Conservation (phyloP, 2,113 vertebrate species). For the Cranoglanis bouderius region DNA sequence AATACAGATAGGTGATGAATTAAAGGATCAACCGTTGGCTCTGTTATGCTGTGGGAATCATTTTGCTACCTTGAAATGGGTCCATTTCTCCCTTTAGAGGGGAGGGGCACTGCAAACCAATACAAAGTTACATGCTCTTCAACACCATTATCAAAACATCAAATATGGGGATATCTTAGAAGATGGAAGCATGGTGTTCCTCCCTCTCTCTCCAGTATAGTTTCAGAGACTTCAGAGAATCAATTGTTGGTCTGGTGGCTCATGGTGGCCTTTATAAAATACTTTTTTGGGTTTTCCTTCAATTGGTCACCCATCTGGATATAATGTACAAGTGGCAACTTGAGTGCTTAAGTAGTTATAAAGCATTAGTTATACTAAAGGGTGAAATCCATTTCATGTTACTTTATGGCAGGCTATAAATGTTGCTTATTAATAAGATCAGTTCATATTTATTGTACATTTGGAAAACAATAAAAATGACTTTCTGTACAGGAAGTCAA, state of each 20-base stretch:
- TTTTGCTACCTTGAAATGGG: background rate
- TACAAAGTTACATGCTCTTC: background rate
- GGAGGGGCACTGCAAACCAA: background rate
- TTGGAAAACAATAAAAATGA: background rate
- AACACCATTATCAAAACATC: background rate
- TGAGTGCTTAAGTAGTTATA: background rate
- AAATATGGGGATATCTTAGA: background rate
- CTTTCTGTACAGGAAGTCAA: background rate
- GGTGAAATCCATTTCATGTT: background rate
- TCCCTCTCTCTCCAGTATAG: background rate
- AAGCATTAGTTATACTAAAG: background rate
- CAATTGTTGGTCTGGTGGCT: background rate
- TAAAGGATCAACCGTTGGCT: background rate
- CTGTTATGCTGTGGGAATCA: background rate
- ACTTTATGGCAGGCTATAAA: background rate
- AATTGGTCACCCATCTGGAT: background rate
- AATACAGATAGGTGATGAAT: background rate
- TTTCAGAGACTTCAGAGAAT: background rate
- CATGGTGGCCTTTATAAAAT: background rate
- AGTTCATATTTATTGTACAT: no score
- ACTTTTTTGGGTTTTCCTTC: background rate
- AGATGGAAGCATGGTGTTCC: background rate
- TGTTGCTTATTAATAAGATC: background rate
- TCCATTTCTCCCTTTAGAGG: background rate
- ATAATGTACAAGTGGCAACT: background rate